phyloP scores from a whole-genome alignment of 2,797 vertebrate genomes.

The Pangasius krempfi region DNA sequence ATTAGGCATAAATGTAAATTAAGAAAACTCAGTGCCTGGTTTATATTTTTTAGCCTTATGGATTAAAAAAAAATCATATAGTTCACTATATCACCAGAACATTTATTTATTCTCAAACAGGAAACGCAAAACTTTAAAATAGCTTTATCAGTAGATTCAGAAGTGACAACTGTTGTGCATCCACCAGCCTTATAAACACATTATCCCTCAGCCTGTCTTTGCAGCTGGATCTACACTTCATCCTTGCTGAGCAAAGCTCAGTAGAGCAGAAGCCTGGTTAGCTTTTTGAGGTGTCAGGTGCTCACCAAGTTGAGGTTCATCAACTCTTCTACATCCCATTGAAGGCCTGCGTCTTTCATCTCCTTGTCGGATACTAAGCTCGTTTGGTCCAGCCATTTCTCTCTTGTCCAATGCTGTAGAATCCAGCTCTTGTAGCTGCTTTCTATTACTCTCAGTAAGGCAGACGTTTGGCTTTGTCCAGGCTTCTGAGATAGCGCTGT shows the following conservation, averaged over 20 bases:
- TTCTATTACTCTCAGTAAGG: slow-evolving; percentile 42
- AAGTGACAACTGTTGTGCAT: not conserved
- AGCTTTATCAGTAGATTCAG: not conserved
- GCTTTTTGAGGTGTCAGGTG: slow-evolving; percentile 1
- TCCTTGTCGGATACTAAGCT: slow-evolving; percentile 48
- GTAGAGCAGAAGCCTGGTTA: slow-evolving; percentile 19
- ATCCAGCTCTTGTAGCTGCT: slow-evolving; percentile 58
- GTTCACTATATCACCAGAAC: not conserved
- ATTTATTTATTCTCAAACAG: not conserved
- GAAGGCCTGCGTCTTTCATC: slow-evolving; percentile 65
- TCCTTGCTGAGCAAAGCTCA: slow-evolving; percentile 17
- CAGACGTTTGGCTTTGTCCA: slow-evolving; percentile 64
- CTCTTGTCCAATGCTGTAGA: slow-evolving; percentile 59
- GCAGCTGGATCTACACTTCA: not conserved
- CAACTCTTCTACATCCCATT: slow-evolving; percentile 62
- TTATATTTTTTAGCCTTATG: not conserved
- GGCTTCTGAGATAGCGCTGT: slow-evolving; percentile 66
- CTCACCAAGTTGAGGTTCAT: slow-evolving; percentile 51
- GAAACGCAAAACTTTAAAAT: not conserved
- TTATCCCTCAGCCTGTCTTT: not conserved
- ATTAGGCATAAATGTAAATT: not conserved
- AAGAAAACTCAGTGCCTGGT: not conserved
- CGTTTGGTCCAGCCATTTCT: slow-evolving; percentile 61
- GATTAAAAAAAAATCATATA: not conserved
- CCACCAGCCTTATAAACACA: not conserved